Conservation (phyloP, 2,797 vertebrate genomes). For the Gallinago stenura region DNA sequence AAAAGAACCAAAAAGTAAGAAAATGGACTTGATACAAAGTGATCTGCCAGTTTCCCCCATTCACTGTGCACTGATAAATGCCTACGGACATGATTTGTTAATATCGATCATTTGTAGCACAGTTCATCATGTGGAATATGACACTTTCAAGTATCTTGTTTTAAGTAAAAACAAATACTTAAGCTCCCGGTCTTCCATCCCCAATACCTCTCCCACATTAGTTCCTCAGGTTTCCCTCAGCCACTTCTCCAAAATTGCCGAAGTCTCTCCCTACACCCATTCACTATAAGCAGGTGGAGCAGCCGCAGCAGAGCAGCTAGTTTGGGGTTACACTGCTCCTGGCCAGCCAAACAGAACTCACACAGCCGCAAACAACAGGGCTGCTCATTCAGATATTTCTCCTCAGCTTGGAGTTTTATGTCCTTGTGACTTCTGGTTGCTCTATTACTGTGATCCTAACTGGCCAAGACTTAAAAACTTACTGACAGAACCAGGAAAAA, state of each 20-base stretch:
- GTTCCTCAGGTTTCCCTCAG: neutral
- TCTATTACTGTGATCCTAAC: rapidly evolving
- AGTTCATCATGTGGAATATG: too few relatives aligned
- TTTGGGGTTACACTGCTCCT: neutral
- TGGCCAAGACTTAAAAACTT: neutral
- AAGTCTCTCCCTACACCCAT: neutral
- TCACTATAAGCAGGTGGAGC: neutral
- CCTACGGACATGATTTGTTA: rapidly evolving
- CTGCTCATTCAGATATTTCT: neutral
- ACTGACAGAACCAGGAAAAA: rapidly evolving
- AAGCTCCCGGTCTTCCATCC: neutral
- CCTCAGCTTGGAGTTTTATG: neutral
- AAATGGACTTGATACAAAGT: neutral
- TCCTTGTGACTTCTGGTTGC: neutral
- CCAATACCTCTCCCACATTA: neutral
- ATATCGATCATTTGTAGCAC: neutral
- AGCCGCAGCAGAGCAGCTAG: neutral
- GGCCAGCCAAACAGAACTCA: neutral
- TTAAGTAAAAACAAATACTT: neutral
- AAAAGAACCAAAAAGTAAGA: neutral
- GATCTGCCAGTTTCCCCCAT: neutral
- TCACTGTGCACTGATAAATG: neutral
- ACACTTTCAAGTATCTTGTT: neutral
- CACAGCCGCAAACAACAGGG: neutral
- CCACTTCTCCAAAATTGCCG: neutral